Conservation (phyloP, 2,113 vertebrate genomes). For the Halcyon senegalensis region DNA sequence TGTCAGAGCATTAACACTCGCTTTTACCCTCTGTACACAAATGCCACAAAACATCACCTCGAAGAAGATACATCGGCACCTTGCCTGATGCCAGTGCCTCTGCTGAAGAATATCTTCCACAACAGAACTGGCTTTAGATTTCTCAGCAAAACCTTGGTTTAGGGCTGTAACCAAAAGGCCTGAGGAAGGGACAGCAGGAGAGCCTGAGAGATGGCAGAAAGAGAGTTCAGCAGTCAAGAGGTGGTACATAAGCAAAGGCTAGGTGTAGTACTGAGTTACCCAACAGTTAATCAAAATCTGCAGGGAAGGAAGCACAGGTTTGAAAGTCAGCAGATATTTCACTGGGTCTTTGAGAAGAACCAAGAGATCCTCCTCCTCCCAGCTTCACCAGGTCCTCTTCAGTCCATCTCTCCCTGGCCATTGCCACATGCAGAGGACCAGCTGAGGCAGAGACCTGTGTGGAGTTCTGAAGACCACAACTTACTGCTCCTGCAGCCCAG, state of each 20-base stretch:
- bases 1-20: background rate
- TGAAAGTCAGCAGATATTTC: background rate
- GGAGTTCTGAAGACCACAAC: background rate
- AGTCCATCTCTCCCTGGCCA: background rate
- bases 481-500: background rate
- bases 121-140: background rate
- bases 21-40: background rate
- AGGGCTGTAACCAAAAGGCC: background rate
- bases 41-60: background rate
- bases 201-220: background rate
- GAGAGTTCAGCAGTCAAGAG: background rate
- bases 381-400: background rate
- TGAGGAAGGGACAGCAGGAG: background rate
- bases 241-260: background rate
- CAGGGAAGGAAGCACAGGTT: background rate
- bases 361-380: background rate
- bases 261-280: accelerated
- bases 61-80: background rate
- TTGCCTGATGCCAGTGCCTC: background rate
- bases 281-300: too few species aligned
- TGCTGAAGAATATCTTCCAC: background rate
- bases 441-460: background rate
- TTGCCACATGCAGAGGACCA: background rate
- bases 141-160: background rate
- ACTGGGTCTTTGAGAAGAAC: background rate